Conservation (phyloP, 2,888 invertebrate genomes). For the Junonia oenone region DNA sequence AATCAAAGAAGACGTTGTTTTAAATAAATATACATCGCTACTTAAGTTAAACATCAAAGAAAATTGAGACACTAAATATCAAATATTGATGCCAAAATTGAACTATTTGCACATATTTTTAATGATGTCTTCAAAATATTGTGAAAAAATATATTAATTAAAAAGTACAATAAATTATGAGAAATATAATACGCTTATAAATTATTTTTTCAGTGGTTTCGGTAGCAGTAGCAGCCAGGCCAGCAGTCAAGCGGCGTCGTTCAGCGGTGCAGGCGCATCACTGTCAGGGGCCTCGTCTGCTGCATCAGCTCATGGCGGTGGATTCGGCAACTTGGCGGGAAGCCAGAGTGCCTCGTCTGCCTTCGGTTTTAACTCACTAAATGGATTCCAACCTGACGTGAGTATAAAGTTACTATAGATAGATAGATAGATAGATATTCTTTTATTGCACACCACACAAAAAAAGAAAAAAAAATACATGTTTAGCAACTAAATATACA, state of each 20-base stretch:
- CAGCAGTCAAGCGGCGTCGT: constrained; percentile 69
- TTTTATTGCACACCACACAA: too few species aligned
- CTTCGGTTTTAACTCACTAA: constrained; percentile 61
- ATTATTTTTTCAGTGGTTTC: constrained; percentile 50
- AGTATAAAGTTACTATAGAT: constrained; percentile 27
- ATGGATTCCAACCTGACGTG: constrained; percentile 57
- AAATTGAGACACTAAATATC: not conserved
- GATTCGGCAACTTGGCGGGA: constrained; percentile 42
- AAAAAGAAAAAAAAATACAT: too few species aligned
- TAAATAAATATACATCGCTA: not conserved
- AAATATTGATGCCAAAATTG: not conserved
- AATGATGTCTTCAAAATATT: not conserved
- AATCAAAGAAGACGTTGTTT: not conserved
- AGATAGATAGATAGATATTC: too few species aligned
- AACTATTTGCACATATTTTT: not conserved
- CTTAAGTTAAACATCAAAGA: not conserved
- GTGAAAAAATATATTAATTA: not conserved
- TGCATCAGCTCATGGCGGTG: constrained; percentile 47
- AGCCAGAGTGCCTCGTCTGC: constrained; percentile 68
- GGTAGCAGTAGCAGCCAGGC: constrained; percentile 74
- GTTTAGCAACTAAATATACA: too few species aligned
- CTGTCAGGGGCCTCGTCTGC: constrained; percentile 58
- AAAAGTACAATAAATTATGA: not conserved
- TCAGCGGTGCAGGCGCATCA: constrained; percentile 48
- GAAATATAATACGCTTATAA: too few species aligned